Percentiles rank a stretch among this genome's conserved stretches.
Conservation (phyloP, 2,888 invertebrate species). For the Pelosia muscerda region DNA sequence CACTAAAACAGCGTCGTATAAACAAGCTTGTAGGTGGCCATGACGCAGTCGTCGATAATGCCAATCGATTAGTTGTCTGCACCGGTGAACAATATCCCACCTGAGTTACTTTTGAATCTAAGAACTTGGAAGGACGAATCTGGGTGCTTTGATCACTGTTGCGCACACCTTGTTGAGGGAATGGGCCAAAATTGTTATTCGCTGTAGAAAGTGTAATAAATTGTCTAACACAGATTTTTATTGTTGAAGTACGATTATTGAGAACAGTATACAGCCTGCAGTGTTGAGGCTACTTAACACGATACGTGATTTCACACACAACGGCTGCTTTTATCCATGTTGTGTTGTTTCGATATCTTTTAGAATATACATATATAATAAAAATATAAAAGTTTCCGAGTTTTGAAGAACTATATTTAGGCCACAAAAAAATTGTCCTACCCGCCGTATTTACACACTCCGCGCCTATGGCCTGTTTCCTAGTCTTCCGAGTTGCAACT, state of each 20-base stretch:
- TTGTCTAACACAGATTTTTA: not conserved
- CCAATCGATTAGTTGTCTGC: constrained; percentile 62
- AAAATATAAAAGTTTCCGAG: too few species aligned
- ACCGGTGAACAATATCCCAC: constrained; percentile 50
- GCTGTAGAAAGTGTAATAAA: not conserved
- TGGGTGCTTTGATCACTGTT: constrained; percentile 14
- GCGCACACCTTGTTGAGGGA: constrained; percentile 15
- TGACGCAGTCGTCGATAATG: constrained; percentile 59
- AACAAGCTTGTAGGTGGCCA: constrained; percentile 37
- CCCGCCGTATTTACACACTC: too few species aligned
- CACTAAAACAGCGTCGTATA: not conserved
- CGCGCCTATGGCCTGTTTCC: too few species aligned
- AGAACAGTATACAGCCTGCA: too few species aligned
- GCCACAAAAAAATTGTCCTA: too few species aligned
- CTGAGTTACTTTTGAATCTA: constrained; percentile 19
- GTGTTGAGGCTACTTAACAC: too few species aligned
- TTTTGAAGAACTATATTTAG: too few species aligned
- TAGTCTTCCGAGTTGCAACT: too few species aligned
- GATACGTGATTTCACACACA: too few species aligned
- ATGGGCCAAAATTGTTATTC: not conserved
- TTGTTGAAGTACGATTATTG: not conserved
- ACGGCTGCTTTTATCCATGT: too few species aligned
- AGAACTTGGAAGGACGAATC: constrained; percentile 13
- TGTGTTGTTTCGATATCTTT: too few species aligned
- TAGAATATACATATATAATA: too few species aligned